Conservation (phyloP, 2,888 invertebrate genomes). For the Leptogaster cylindrica region DNA sequence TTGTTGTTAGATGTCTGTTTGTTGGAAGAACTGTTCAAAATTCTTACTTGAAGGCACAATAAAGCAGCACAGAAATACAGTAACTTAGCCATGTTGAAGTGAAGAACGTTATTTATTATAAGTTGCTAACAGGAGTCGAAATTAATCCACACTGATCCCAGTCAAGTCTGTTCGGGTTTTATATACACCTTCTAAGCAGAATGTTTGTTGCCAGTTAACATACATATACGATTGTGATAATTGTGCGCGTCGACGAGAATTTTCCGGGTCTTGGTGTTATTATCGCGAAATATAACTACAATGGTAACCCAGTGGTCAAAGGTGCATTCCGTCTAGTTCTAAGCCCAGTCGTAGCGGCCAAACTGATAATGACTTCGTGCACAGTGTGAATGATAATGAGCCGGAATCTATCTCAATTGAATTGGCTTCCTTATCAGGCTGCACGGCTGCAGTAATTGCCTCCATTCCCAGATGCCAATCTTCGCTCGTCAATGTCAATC, state of each 20-base stretch:
- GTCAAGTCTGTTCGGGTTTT: not conserved
- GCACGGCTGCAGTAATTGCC: not conserved
- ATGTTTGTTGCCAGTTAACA: constrained; percentile 20
- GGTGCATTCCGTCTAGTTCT: constrained; percentile 4
- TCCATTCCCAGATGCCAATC: constrained; percentile 1
- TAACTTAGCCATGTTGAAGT: constrained; percentile 25
- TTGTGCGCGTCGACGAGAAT: too few relatives aligned
- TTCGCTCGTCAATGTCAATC: constrained; percentile 9
- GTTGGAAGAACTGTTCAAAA: not conserved
- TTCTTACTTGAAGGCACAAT: constrained; percentile 13
- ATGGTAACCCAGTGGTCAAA: constrained; percentile 13
- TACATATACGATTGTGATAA: too few relatives aligned
- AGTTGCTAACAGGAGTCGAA: not conserved
- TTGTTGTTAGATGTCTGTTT: not conserved
- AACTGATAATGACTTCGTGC: not conserved
- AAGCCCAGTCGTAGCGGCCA: not conserved
- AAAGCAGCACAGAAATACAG: not conserved
- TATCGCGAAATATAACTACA: not conserved
- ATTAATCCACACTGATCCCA: constrained; percentile 12
- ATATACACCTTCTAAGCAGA: constrained; percentile 7
- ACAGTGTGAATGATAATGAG: constrained; percentile 4
- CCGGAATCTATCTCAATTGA: constrained; percentile 8
- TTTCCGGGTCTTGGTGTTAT: not conserved
- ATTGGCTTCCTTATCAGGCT: constrained; percentile 11
- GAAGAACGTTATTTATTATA: too few relatives aligned